phyloP scores from a whole-genome alignment of 2,888 invertebrate species.

The Furcula furcula region DNA sequence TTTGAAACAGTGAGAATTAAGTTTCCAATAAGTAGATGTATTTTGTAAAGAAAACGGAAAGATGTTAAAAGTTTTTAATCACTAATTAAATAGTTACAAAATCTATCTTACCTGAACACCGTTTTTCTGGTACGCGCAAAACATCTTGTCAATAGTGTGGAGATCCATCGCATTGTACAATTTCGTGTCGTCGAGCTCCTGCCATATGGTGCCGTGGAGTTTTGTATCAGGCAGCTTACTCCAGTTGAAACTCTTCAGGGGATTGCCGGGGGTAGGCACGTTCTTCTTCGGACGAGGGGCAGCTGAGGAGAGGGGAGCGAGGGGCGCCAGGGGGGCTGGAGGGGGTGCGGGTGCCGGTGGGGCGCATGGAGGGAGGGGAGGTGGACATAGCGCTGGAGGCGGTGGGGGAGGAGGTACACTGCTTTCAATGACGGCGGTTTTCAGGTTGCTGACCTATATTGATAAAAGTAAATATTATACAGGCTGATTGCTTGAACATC shows the following conservation, averaged over 20 bases:
- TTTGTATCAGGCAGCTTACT: constrained; percentile 95
- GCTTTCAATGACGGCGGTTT: constrained; percentile 70
- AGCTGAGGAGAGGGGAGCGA: constrained; percentile 77
- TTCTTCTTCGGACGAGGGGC: constrained; percentile 88
- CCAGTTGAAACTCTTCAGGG: constrained; percentile 99
- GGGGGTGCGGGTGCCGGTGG: constrained; percentile 84
- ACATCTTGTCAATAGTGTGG: constrained; percentile 94
- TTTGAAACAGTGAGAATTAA: too few relatives aligned
- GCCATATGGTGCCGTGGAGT: constrained; percentile 97
- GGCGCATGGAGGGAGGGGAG: constrained; percentile 75
- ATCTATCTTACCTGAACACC: constrained; percentile 88
- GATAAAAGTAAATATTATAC: too few relatives aligned
- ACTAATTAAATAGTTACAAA: too few relatives aligned
- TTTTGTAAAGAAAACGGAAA: too few relatives aligned
- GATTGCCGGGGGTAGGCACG: constrained; percentile 95
- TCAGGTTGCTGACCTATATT: constrained; percentile 72
- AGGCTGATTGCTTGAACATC: too few relatives aligned
- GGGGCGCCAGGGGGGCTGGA: constrained; percentile 80
- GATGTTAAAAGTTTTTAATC: too few relatives aligned
- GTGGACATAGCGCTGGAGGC: constrained; percentile 77
- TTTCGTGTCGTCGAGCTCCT: constrained; percentile 95
- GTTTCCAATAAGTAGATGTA: too few relatives aligned
- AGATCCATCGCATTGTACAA: constrained; percentile 95
- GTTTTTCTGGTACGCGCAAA: constrained; percentile 97
- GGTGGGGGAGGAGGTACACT: constrained; percentile 46